Percentiles rank a stretch among this genome's conserved stretches.
These are phyloP conservation scores for Noctua comes DNA, from an alignment of 2,888 invertebrate genomes.

Conservation along the genomic window DNA sequence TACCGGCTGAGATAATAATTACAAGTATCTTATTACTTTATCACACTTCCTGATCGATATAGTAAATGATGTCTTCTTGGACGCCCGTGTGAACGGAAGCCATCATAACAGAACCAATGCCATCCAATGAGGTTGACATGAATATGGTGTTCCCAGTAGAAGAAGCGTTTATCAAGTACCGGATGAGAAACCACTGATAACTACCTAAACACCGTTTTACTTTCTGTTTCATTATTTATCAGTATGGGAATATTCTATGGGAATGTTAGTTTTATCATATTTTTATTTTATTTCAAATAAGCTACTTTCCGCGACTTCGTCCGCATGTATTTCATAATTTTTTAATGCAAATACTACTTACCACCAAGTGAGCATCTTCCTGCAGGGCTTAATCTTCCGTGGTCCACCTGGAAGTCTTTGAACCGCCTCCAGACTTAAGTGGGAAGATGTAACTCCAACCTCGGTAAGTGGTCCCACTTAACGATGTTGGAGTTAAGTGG, in stretches of 20 bases:
- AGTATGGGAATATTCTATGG: slow-evolving; percentile 40
- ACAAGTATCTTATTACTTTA: not conserved
- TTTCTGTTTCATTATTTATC: slow-evolving; percentile 30
- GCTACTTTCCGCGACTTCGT: not conserved
- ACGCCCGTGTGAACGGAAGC: slow-evolving; percentile 18
- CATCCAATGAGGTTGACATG: slow-evolving; percentile 8
- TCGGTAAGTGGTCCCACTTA: too few relatives aligned
- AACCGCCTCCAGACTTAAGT: too few relatives aligned
- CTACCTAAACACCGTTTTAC: slow-evolving; percentile 7
- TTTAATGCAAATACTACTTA: not conserved
- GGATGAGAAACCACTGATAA: slow-evolving; percentile 46
- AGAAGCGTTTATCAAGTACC: slow-evolving; percentile 34
- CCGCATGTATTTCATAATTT: not conserved
- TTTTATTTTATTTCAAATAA: not conserved
- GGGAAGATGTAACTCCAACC: too few relatives aligned
- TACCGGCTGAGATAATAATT: not conserved
- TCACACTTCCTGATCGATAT: slow-evolving; percentile 6
- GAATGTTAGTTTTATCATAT: not conserved
- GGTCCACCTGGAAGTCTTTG: too few relatives aligned
- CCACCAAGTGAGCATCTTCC: not conserved
- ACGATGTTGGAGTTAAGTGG: too few relatives aligned
- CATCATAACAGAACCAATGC: not conserved
- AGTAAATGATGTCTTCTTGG: not conserved
- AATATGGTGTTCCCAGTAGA: slow-evolving; percentile 10
- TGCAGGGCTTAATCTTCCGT: too few relatives aligned